Percentiles rank a stretch among this genome's conserved stretches.
Evolutionary conservation across 2,888 invertebrate species (phyloP).

Genomic region (Biston betularia): DNA sequence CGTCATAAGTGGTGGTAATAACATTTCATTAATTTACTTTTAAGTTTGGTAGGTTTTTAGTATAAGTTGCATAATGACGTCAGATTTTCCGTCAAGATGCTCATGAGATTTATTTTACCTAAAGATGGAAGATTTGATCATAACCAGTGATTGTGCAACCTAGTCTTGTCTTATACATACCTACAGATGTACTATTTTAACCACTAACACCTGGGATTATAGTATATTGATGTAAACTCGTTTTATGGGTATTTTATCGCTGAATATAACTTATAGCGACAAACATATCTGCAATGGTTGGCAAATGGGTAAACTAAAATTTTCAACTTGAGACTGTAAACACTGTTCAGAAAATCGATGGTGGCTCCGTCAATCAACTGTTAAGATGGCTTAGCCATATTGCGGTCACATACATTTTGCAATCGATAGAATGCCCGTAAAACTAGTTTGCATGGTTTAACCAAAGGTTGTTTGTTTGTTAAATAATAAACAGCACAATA

Average conservation of each 20-base stretch:
- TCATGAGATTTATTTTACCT: not conserved
- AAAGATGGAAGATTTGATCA: not conserved
- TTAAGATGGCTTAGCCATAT: not conserved
- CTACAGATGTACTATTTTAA: conserved; percentile 23
- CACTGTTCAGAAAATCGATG: not conserved
- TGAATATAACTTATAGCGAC: not conserved
- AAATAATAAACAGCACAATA: too few species aligned
- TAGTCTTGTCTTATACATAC: conserved; percentile 2
- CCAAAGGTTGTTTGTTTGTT: too few species aligned
- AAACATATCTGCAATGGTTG: not conserved
- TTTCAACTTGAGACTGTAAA: too few species aligned
- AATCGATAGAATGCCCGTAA: not conserved
- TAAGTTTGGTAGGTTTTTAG: not conserved
- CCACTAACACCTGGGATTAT: conserved; percentile 20
- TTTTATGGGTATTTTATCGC: conserved; percentile 34
- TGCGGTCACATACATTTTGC: not conserved
- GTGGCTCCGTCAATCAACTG: not conserved
- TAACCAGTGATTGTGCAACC: conserved; percentile 1
- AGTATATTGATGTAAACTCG: conserved; percentile 16
- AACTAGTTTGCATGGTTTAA: not conserved
- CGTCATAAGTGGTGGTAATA: conserved; percentile 15
- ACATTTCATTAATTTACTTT: conserved; percentile 12
- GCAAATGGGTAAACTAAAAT: not conserved
- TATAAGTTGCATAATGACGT: not conserved
- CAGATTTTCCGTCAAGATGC: not conserved